These are phyloP conservation scores for Callimorpha dominula DNA, from an alignment of 2,888 invertebrate species.

Conservation along the genomic window DNA sequence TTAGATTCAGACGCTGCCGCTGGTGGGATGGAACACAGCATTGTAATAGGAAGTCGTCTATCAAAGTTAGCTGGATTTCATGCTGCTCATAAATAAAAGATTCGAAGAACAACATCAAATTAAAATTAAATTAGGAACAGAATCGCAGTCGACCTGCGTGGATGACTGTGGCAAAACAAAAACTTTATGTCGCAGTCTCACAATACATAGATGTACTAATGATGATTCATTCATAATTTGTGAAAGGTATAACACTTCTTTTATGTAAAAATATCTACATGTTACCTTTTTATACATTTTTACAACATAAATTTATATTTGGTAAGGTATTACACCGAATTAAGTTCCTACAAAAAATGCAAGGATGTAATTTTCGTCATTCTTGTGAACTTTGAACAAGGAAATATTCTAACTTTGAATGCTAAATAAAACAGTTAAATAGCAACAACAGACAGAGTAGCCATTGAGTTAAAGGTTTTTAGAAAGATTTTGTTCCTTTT, in stretches of 20 bases:
- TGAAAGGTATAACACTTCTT: background rate
- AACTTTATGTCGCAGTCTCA: background rate
- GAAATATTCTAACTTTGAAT: background rate
- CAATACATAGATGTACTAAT: background rate
- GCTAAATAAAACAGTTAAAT: background rate
- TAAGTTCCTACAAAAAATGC: background rate
- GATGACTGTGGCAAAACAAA: no score
- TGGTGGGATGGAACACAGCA: slow-evolving; percentile 19
- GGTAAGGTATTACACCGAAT: background rate
- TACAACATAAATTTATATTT: no score
- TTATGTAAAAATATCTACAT: no score
- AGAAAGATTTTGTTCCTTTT: background rate
- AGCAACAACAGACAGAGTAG: background rate
- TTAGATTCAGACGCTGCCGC: slow-evolving; percentile 6
- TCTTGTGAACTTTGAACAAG: background rate
- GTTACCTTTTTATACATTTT: no score
- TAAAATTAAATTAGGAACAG: slow-evolving; percentile 5
- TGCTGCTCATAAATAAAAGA: slow-evolving; percentile 10
- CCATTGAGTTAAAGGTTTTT: background rate
- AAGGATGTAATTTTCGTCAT: background rate
- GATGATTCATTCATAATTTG: background rate
- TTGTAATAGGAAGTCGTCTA: slow-evolving; percentile 22
- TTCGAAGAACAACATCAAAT: background rate
- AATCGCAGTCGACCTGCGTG: background rate
- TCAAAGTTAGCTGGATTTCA: slow-evolving; percentile 8